phyloP scores from a whole-genome alignment of 2,113 vertebrate genomes.

The Prionailurus viverrinus region DNA sequence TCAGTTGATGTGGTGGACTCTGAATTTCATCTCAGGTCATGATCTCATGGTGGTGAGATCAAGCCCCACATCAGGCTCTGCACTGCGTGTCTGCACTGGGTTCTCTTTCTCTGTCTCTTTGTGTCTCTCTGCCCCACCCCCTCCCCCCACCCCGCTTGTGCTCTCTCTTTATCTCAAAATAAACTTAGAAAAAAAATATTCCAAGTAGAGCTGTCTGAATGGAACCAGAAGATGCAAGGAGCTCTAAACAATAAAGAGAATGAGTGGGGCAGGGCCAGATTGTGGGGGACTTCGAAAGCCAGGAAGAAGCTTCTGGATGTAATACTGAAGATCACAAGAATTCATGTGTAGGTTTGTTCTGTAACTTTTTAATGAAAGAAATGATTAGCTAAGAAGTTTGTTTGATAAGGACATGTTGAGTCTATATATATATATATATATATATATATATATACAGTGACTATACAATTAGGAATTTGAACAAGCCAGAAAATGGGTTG shows the following conservation, averaged over 20 bases:
- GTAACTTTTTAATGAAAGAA: background rate
- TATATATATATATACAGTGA: background rate
- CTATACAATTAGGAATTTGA: background rate
- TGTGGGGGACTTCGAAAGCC: background rate
- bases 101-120: too few species aligned
- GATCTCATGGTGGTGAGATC: too few species aligned
- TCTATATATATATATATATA: background rate
- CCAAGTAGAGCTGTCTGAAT: background rate
- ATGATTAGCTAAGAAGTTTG: background rate
- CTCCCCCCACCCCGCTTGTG: too few species aligned
- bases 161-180: too few species aligned
- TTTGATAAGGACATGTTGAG: background rate
- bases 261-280: background rate
- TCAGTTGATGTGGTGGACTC: too few species aligned
- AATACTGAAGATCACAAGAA: background rate
- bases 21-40: too few species aligned
- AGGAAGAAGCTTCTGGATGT: background rate
- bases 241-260: background rate
- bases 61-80: too few species aligned
- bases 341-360: background rate
- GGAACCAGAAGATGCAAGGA: background rate
- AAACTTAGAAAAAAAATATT: background rate
- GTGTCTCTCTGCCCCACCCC: too few species aligned
- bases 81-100: too few species aligned
- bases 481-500: background rate